phyloP scores from a whole-genome alignment of 2,888 invertebrate species.

The Elmis aenea region DNA sequence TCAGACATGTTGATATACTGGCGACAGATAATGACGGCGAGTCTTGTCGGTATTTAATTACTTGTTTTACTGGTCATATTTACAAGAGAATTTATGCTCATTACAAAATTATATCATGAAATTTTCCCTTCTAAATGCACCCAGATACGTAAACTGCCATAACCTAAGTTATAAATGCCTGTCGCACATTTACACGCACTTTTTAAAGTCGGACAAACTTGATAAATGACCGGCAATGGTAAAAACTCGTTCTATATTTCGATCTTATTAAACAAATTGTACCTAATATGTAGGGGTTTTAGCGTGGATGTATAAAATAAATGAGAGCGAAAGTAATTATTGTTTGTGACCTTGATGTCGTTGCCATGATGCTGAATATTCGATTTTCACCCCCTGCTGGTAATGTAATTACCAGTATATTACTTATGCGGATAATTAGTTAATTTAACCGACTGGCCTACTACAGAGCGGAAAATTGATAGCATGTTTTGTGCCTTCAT shows the following conservation, averaged over 20 bases:
- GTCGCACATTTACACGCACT: too few relatives aligned
- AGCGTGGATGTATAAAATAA: too few relatives aligned
- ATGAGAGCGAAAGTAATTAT: slow-evolving; percentile 2
- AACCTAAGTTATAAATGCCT: too few relatives aligned
- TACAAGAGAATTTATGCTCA: slow-evolving; percentile 8
- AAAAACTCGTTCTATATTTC: too few relatives aligned
- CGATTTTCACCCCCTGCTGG: slow-evolving; percentile 1
- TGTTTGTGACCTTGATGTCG: slow-evolving; percentile 5
- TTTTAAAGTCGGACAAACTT: too few relatives aligned
- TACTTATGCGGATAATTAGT: slow-evolving; percentile 3
- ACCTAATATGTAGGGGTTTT: too few relatives aligned
- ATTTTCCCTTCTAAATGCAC: slow-evolving; percentile 10
- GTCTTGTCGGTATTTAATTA: slow-evolving; percentile 4
- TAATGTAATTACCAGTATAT: slow-evolving; percentile 3
- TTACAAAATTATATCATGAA: slow-evolving; percentile 4
- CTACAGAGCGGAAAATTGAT: too few relatives aligned
- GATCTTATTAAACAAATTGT: too few relatives aligned
- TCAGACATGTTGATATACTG: slow-evolving; percentile 1
- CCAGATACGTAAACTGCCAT: too few relatives aligned
- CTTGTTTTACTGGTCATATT: slow-evolving; percentile 8
- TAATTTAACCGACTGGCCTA: too few relatives aligned
- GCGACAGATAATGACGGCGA: slow-evolving; percentile 4
- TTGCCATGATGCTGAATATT: slow-evolving; percentile 1
- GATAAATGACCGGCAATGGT: too few relatives aligned
- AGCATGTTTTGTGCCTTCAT: too few relatives aligned